phyloP scores from a whole-genome alignment of 1,140 invertebrate genomes.

The Macrobrachium rosenbergii region DNA sequence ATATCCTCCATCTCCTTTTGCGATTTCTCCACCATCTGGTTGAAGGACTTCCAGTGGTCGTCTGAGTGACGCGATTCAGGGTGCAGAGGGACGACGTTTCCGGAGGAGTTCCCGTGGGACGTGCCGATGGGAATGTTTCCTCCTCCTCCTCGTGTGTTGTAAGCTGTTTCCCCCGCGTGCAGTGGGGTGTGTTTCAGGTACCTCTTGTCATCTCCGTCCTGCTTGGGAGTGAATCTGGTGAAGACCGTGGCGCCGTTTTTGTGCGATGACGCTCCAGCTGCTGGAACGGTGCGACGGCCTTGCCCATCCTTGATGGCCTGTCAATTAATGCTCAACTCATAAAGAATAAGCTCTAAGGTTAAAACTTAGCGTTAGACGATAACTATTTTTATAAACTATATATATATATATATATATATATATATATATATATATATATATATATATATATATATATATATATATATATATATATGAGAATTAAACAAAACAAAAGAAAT shows the following conservation, averaged over 20 bases:
- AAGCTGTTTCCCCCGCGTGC: neutral
- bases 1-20: conserved; percentile 66
- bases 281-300: conserved; percentile 3
- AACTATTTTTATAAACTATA: too few species aligned
- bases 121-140: conserved; percentile 18
- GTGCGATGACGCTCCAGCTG: neutral
- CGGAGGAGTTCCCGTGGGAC: conserved; percentile 1
- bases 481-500: too few species aligned
- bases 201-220: conserved; percentile 39
- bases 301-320: conserved; percentile 1
- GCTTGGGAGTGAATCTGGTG: neutral
- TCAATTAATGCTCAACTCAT: conserved; percentile 8
- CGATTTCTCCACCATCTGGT: conserved; percentile 65
- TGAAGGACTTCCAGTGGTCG: conserved; percentile 63
- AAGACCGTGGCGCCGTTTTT: conserved; percentile 20
- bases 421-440: too few species aligned
- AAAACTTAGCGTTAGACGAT: neutral
- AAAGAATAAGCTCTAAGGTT: conserved; percentile 10
- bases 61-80: neutral
- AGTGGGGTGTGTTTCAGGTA: conserved; percentile 48
- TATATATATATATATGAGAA: too few species aligned
- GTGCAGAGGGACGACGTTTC: too few species aligned
- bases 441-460: too few species aligned
- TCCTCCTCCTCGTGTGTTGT: conserved; percentile 15
- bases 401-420: too few species aligned